Evolutionary conservation across 1,140 invertebrate genomes (phyloP).

Genomic region (Homalodisca vitripennis): DNA sequence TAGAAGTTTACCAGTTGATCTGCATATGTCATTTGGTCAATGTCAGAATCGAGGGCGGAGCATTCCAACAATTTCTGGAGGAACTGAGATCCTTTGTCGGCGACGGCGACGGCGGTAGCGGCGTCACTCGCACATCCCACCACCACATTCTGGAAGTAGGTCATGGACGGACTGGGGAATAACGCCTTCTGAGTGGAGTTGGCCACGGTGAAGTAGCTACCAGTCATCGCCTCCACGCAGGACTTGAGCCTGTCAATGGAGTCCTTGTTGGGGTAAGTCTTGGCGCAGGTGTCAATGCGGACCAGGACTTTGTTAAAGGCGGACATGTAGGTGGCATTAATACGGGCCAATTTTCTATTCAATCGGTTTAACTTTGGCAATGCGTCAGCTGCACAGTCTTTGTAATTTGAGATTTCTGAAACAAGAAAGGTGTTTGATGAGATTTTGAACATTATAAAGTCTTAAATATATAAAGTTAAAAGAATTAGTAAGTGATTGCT

Average conservation of each 20-base stretch:
- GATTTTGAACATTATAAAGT: too few species aligned
- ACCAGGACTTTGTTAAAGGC: neutral
- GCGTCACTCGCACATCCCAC: neutral
- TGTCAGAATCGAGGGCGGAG: neutral
- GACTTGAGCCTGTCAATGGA: neutral
- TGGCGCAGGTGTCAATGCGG: neutral
- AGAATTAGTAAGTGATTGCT: neutral
- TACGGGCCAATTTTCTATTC: neutral
- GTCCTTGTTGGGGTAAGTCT: neutral
- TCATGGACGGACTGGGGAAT: constrained; percentile 2
- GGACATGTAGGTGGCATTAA: neutral
- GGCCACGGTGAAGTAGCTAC: neutral
- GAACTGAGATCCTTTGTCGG: neutral
- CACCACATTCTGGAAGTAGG: neutral
- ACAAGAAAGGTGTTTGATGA: too few species aligned
- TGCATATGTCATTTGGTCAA: neutral
- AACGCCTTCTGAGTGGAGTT: neutral
- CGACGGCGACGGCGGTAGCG: neutral
- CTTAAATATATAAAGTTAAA: neutral
- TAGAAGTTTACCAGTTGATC: constrained; percentile 6
- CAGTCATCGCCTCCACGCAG: neutral
- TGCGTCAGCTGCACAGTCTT: neutral
- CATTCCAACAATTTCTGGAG: neutral
- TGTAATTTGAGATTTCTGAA: neutral
- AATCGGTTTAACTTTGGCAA: neutral